These are phyloP conservation scores for Melipona bicolor DNA, from an alignment of 2,888 invertebrate genomes.

Conservation along the genomic window DNA sequence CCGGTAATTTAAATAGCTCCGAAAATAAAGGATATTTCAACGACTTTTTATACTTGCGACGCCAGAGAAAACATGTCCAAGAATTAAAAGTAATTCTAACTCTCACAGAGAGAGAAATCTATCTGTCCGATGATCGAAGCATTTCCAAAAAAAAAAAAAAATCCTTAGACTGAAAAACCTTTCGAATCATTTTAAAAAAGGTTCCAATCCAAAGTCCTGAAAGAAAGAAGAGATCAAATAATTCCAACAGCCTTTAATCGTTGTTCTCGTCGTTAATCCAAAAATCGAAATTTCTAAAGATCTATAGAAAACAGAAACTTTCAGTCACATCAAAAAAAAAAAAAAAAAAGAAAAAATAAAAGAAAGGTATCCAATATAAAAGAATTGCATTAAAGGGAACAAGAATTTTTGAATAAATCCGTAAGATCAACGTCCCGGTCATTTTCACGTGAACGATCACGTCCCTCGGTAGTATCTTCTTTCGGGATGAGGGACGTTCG, in stretches of 20 bases:
- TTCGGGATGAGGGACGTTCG: constrained; percentile 2
- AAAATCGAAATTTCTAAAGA: not conserved
- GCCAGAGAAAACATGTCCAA: not conserved
- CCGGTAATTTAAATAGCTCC: not conserved
- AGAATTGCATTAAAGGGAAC: not conserved
- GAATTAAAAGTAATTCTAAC: not conserved
- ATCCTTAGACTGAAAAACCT: not conserved
- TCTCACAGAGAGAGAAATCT: too few relatives aligned
- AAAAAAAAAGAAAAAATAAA: too few relatives aligned
- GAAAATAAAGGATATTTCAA: not conserved
- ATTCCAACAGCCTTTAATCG: not conserved
- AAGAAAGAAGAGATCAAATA: not conserved
- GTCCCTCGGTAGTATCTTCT: not conserved
- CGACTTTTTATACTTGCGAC: not conserved
- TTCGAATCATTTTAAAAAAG: not conserved
- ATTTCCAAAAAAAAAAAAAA: too few relatives aligned
- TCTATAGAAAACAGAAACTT: not conserved
- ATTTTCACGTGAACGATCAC: not conserved
- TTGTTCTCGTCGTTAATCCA: not conserved
- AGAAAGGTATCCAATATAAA: not conserved
- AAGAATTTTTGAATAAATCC: constrained; percentile 7
- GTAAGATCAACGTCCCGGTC: not conserved
- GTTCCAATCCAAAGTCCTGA: fast-evolving
- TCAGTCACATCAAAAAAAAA: too few relatives aligned
- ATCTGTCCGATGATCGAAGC: too few relatives aligned